These are phyloP conservation scores for Poicephalus gulielmi DNA, from an alignment of 2,113 vertebrate species.

Conservation along the genomic window DNA sequence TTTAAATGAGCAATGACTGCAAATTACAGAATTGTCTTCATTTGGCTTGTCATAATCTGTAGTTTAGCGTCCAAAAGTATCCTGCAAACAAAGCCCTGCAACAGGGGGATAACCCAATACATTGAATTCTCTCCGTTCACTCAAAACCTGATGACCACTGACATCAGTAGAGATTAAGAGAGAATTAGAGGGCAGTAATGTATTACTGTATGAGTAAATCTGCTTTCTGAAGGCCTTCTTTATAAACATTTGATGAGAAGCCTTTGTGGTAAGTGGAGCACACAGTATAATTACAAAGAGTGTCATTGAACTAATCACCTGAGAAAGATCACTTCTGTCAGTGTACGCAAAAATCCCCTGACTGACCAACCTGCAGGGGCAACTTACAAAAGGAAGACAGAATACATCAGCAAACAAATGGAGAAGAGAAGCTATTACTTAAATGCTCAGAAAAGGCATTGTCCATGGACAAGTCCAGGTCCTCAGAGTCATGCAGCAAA, in stretches of 20 bases:
- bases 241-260: background rate
- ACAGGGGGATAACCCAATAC: constrained; percentile 30
- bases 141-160: constrained; percentile 38
- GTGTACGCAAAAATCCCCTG: background rate
- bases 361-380: background rate
- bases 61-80: constrained; percentile 9
- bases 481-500: background rate
- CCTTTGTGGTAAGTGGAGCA: background rate
- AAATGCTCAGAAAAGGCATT: background rate
- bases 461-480: background rate
- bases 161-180: constrained; percentile 31
- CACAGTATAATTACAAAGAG: background rate
- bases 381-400: background rate
- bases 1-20: background rate
- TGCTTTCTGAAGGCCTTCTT: constrained; percentile 23
- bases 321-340: background rate
- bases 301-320: background rate
- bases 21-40: constrained; percentile 17
- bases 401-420: background rate
- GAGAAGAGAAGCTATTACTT: background rate
- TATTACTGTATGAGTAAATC: constrained; percentile 6
- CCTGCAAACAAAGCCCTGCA: background rate
- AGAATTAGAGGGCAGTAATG: constrained; percentile 20
- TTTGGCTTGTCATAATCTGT: constrained; percentile 31
- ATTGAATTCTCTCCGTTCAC: constrained; percentile 5